Percentiles rank a stretch among this genome's conserved stretches.
Evolutionary conservation across 2,797 vertebrate species (phyloP).

Genomic region (Pristis pectinata): DNA sequence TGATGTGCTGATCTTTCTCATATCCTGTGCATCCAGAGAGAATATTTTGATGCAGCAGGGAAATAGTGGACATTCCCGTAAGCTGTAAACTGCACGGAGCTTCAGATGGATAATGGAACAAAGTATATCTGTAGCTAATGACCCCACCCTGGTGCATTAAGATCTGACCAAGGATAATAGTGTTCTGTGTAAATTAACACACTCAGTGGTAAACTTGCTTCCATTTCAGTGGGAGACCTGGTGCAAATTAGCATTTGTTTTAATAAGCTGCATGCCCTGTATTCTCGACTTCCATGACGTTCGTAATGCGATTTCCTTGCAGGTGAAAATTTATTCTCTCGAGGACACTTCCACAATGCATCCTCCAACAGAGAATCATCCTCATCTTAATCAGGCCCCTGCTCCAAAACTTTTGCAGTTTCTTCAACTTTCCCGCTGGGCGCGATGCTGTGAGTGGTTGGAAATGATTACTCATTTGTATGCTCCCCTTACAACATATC

Average conservation of each 20-base stretch:
- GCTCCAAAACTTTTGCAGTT: conserved; percentile 78
- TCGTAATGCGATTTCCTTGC: conserved; percentile 66
- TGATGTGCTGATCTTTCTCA: conserved; percentile 27
- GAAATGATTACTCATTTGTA: conserved; percentile 84
- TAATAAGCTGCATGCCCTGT: conserved; percentile 83
- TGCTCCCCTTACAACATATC: conserved; percentile 88
- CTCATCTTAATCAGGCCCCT: conserved; percentile 79
- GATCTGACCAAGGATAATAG: conserved; percentile 72
- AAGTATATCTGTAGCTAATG: conserved; percentile 69
- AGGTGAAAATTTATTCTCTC: conserved; percentile 92
- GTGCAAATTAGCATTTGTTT: conserved; percentile 95
- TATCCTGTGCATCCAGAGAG: conserved; percentile 31
- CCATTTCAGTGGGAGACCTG: conserved; percentile 82
- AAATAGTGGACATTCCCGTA: conserved; percentile 20
- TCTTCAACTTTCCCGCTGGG: conserved; percentile 72
- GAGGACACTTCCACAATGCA: conserved; percentile 70
- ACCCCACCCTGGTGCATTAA: conserved; percentile 72
- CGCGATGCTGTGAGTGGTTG: conserved; percentile 74
- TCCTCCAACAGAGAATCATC: conserved; percentile 77
- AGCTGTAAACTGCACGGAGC: conserved; percentile 28
- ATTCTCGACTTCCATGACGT: conserved; percentile 61
- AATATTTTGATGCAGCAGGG: conserved; percentile 13
- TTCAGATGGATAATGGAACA: conserved; percentile 27
- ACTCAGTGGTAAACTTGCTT: conserved; percentile 93
- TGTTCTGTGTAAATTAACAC: conserved; percentile 97